phyloP scores from a whole-genome alignment of 2,888 invertebrate species.

The Drosophila meridiana region DNA sequence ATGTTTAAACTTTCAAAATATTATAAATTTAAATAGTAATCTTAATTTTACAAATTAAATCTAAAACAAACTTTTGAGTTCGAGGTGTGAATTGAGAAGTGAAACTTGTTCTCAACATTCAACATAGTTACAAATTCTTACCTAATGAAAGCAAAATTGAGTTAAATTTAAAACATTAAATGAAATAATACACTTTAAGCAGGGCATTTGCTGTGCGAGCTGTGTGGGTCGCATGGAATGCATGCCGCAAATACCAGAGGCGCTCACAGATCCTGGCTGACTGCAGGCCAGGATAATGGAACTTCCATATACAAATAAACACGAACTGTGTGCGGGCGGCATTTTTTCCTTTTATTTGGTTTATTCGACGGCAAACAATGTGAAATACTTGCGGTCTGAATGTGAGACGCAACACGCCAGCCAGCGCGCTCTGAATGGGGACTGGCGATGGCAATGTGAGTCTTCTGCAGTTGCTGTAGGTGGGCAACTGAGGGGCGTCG shows the following conservation, averaged over 20 bases:
- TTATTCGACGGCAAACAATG: conserved; percentile 74
- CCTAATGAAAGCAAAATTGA: neutral
- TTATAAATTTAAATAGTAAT: too few species aligned
- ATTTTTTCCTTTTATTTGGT: conserved; percentile 48
- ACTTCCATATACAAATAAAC: conserved; percentile 40
- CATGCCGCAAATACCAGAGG: conserved; percentile 25
- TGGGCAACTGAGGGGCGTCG: conserved; percentile 1
- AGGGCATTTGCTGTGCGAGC: conserved; percentile 18
- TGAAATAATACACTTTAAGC: conserved; percentile 9
- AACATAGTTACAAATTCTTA: too few species aligned
- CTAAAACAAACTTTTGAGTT: too few species aligned
- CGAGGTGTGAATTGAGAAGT: too few species aligned
- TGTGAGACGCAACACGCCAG: conserved; percentile 49
- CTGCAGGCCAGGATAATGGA: conserved; percentile 38
- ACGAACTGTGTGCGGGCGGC: conserved; percentile 27
- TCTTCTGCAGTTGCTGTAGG: neutral
- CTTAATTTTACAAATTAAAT: too few species aligned
- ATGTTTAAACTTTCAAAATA: too few species aligned
- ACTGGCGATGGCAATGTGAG: neutral
- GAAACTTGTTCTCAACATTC: too few species aligned
- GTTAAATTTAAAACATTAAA: neutral
- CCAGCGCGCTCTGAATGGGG: conserved; percentile 6
- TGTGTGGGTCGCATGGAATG: conserved; percentile 31
- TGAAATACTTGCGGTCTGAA: conserved; percentile 67
- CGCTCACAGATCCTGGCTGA: conserved; percentile 9